Percentiles rank a stretch among this genome's conserved stretches.
phyloP scores from a whole-genome alignment of 2,888 invertebrate genomes.

The Laspeyria flexula region DNA sequence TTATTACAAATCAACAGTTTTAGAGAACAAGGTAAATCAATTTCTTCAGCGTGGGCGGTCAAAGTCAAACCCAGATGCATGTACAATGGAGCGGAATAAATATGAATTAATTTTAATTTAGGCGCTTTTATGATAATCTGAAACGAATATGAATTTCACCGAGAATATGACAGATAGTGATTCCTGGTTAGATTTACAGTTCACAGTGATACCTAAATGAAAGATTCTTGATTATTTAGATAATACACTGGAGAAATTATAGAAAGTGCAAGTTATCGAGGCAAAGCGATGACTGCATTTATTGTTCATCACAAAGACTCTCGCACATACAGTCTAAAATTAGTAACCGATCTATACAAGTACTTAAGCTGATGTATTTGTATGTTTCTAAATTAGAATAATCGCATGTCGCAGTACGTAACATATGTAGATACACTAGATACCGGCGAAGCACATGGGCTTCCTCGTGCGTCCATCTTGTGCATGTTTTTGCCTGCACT shows the following conservation, averaged over 20 bases:
- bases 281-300: constrained; percentile 28
- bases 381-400: constrained; percentile 71
- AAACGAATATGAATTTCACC: too few species aligned
- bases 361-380: constrained; percentile 53
- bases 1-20: too few species aligned
- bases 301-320: constrained; percentile 52
- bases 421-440: constrained; percentile 34
- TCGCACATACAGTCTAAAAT: constrained; percentile 67
- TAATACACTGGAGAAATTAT: constrained; percentile 6
- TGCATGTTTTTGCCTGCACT: constrained; percentile 43
- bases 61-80: too few species aligned
- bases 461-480: constrained; percentile 71
- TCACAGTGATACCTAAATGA: neutral
- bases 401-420: constrained; percentile 61
- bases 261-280: constrained; percentile 19
- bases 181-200: too few species aligned
- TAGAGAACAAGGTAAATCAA: too few species aligned
- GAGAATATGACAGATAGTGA: too few species aligned
- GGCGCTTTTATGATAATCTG: too few species aligned
- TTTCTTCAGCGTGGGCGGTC: too few species aligned
- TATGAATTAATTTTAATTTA: too few species aligned
- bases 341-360: constrained; percentile 62
- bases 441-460: constrained; percentile 62
- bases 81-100: too few species aligned
- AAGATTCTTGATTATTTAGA: neutral